Percentiles rank a stretch among this genome's conserved stretches.
phyloP scores from a whole-genome alignment of 2,888 invertebrate genomes.

The Cremastobaeus sp. region DNA sequence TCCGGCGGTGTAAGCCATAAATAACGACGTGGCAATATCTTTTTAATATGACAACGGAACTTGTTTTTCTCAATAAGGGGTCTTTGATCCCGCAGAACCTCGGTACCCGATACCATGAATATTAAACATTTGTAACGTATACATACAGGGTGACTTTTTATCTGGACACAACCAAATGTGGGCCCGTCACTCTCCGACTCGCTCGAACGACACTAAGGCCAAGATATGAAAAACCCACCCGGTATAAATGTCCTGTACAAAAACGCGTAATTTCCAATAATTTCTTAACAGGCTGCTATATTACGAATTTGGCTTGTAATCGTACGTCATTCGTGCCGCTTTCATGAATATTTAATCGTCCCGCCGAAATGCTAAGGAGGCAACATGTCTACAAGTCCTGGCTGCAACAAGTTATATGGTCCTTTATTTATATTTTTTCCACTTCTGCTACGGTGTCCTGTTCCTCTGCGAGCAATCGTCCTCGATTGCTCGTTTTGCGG shows the following conservation, averaged over 20 bases:
- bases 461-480: slow-evolving; percentile 47
- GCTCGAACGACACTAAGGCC: too few species aligned
- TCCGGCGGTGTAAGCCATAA: slow-evolving; percentile 32
- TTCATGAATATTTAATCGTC: slow-evolving; percentile 61
- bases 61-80: slow-evolving; percentile 46
- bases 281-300: slow-evolving; percentile 55
- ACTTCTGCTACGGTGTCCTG: slow-evolving; percentile 33
- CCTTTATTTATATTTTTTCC: slow-evolving; percentile 48
- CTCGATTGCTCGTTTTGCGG: slow-evolving; percentile 41
- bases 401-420: slow-evolving; percentile 48
- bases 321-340: slow-evolving; percentile 47
- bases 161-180: too few species aligned
- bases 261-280: slow-evolving; percentile 67
- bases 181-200: too few species aligned
- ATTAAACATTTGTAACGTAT: slow-evolving; percentile 45
- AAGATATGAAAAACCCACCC: neutral
- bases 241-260: slow-evolving; percentile 30
- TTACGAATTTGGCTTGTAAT: slow-evolving; percentile 50
- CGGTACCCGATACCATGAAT: slow-evolving; percentile 43
- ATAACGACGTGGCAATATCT: slow-evolving; percentile 30
- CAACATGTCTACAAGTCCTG: slow-evolving; percentile 49
- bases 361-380: slow-evolving; percentile 51
- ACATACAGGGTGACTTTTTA: too few species aligned
- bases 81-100: slow-evolving; percentile 46
- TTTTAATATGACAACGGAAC: slow-evolving; percentile 47